Base-by-base conservation (phyloP, 1,140 invertebrate genomes). In the Drosophila aff. region DNA sequence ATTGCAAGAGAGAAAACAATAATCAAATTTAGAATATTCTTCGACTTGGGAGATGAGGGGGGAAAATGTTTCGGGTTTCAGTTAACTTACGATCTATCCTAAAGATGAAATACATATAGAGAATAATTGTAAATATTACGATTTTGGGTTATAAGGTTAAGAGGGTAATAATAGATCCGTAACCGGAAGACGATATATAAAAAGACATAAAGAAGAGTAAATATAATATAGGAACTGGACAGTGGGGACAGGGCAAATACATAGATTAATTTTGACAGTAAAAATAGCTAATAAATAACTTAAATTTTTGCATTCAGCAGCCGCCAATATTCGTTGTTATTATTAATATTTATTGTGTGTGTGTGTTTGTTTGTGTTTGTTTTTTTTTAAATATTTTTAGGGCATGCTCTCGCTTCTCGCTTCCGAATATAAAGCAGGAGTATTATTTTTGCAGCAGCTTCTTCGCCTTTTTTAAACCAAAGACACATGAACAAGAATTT, bases 1-100 rank as follows among this genome's bases (percentile, higher is more conserved):
- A 81, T 79, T 79, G 66, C 76, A 87, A 57, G 33, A 23, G 23
- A 83, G 49, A 87, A 61, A 84, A 87, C 66, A 89, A 68, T 69
- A 60, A 49, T 69, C 31, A 57, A 75, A 65, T 79, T 64, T 62
- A 84, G 46, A 74, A 71, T 57, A 66, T 73, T 85, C 38, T 26
- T 38, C 31, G 50, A 52, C 50, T 52, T n/a, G 28, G n/a, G 36
- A 57, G 23, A 23, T 23, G 23, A 23, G 23, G 23, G 52, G 36
- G 13, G 15, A 44, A 60, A 40, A 61, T 69, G 49, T 55, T 28
- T 41, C 15, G 36, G 38, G 28, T 61, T 57, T 49, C 21, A 43
- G 11, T 53, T 36, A 61, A 69, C 71, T 79, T 82, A 76, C 43
- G 44, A 40, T 18, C 41, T 82, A 79, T 15, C n/a, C 65, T 46